Evolutionary conservation across 23 tunicate genomes (phyloP).

Genomic region (Oikopleura dioica): DNA sequence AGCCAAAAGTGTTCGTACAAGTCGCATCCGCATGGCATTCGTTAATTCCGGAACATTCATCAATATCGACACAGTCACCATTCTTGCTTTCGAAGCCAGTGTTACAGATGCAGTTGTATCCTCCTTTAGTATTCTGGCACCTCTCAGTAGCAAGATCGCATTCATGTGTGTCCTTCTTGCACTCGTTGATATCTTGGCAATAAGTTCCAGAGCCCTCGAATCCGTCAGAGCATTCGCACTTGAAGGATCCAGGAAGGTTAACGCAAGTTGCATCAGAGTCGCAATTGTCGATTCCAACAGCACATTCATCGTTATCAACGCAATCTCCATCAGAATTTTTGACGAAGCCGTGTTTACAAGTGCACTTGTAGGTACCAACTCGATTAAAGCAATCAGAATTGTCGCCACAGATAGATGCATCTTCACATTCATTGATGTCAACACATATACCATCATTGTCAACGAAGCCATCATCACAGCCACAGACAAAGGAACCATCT

Average conservation of each 20-base stretch:
- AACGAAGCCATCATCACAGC: slow-evolving; percentile 11
- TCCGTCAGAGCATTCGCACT: not conserved
- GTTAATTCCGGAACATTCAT: slow-evolving; percentile 15
- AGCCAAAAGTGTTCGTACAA: slow-evolving; percentile 18
- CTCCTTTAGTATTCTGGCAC: not conserved
- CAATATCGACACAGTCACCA: slow-evolving; percentile 22
- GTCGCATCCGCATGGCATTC: slow-evolving; percentile 10
- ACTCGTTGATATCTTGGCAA: not conserved
- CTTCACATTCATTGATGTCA: not conserved
- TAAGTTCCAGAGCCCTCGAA: slow-evolving; percentile 1
- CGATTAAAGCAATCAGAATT: slow-evolving; percentile 14
- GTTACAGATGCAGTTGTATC: not conserved
- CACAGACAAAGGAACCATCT: slow-evolving; percentile 14
- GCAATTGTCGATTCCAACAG: not conserved
- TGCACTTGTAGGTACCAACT: slow-evolving; percentile 13
- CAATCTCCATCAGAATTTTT: not conserved
- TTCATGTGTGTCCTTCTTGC: not conserved
- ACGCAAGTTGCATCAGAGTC: not conserved
- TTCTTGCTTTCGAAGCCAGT: not conserved
- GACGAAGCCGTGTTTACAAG: slow-evolving; percentile 17
- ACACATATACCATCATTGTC: not conserved
- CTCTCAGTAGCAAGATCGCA: not conserved
- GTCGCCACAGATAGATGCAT: not conserved
- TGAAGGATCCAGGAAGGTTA: not conserved
- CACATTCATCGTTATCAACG: not conserved